Evolutionary conservation across 2,113 vertebrate genomes (phyloP), one percentile per base, ranked within the genome.

Genomic region (Eonycteris spelaea): DNA sequence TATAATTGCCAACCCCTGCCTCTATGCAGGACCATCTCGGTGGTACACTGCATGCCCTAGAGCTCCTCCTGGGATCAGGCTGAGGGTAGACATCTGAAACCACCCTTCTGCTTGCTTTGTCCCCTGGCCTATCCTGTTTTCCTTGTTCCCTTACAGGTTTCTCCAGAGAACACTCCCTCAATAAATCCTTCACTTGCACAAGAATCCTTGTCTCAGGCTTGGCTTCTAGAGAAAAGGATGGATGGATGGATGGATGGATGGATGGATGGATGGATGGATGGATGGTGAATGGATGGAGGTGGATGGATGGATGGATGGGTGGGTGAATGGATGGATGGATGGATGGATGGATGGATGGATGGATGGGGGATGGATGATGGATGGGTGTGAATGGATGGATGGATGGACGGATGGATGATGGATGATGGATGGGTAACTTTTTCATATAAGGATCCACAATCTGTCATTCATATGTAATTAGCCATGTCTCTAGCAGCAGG

Each of bases 1-100:
- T 2, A 19, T 16, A 67, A 73, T 1, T 15, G 38, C 53, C 68
- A 2, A 1, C 28, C 33, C 43, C 15, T 0, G 1, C 43, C 30
- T 87, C 51, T 30, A 1, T 13, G 24, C 33, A 67, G 40, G 40
- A 30, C 19, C 18, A 0, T n/a, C 28, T 14, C 13, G 40, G 51
- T 28, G 14, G 4, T 4, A 30, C 2, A 0, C 0, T 35, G 30
- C 35, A 22, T 16, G 8, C 1, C 35, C 63, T 61, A 16, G 48
- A 53, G 7, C n/a, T 45, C 35, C 82, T 92, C 10, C 10, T 53
- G 61, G 68, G 89, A 33, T 33, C 19, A 5, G 16, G 63, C 12
- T 43, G 43, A 91, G 43, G 82, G n/a, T 30, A 61, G 24, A 51
- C 2, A 2, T 45, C 51, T 30, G n/a, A 28, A 77, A 12, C 38